Conservation (phyloP, 1,140 invertebrate species). For the Helicorthomorpha holstii region DNA sequence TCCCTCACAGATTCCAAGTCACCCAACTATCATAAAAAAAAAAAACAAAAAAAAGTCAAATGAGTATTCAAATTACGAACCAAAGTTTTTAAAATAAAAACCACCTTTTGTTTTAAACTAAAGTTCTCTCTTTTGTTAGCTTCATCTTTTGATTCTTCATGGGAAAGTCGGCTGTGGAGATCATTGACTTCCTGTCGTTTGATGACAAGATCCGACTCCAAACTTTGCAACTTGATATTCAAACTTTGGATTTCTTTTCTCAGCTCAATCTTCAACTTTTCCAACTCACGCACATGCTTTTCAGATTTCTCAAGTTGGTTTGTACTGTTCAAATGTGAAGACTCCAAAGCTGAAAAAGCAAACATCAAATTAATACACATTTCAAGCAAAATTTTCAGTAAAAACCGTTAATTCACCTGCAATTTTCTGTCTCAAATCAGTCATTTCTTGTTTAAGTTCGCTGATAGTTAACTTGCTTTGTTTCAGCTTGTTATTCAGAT, state of each 20-base stretch:
- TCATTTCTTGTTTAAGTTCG: slow-evolving; percentile 54
- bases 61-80: not conserved
- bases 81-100: not conserved
- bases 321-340: slow-evolving; percentile 49
- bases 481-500: slow-evolving; percentile 66
- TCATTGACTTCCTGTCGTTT: slow-evolving; percentile 49
- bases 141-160: slow-evolving; percentile 60
- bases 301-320: slow-evolving; percentile 40
- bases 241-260: slow-evolving; percentile 26
- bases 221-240: slow-evolving; percentile 18
- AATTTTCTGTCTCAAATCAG: slow-evolving; percentile 67
- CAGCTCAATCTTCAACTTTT: slow-evolving; percentile 38
- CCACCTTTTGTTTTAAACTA: slow-evolving; percentile 7
- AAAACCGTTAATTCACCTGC: slow-evolving; percentile 43
- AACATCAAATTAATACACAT: no score
- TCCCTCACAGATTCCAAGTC: slow-evolving; percentile 60
- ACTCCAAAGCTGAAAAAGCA: slow-evolving; percentile 45
- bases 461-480: slow-evolving; percentile 62
- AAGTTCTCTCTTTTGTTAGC: slow-evolving; percentile 30
- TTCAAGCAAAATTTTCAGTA: no score
- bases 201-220: slow-evolving; percentile 25
- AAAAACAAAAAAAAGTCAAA: not conserved
- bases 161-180: slow-evolving; percentile 50
- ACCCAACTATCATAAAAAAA: slow-evolving; percentile 42
- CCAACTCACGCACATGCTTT: slow-evolving; percentile 59